Evolutionary conservation across 64 coral and sea anemone genomes (phyloP), one percentile per base, ranked within the genome.

Genomic region (Stichodactyla mertensii): DNA sequence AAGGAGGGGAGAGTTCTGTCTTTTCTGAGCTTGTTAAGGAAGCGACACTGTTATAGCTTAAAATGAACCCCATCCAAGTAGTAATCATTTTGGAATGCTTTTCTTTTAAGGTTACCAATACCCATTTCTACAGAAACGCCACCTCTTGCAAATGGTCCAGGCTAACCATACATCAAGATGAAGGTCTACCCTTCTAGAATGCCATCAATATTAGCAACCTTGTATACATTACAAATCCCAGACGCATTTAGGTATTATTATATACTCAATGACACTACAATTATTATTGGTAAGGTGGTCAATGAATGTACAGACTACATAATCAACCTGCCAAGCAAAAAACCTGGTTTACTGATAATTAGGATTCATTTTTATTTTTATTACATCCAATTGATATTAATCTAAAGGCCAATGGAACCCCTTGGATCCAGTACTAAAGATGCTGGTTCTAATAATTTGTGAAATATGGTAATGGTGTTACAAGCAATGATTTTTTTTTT

Each of bases 121-220:
- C 16, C 77, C 10, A 51, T 0, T 51, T 26, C 36, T 52, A 54
- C 78, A 81, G 78, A 81, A 52, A 81, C 52, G 53, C 78, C 78
- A 16, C 78, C 78, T n/a, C 78, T 81, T 81, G 78, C 78, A 52
- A 81, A 81, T 53, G 78, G 78, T 0, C 78, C 78, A 28, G 78
- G 78, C 8, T 81, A 81, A 55, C 52, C 16, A 81, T 54, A 13
- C 2, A 15, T 4, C 16, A 13, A n/a, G 16, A 18, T 16, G 51
- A 79, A 51, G 51, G 7, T 16, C 77, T 52, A 79, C 15, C 77
- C 77, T 20, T 18, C 53, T 2, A 52, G n/a, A 74, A 58, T 23
- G 11, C 27, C 69, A 74, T 12, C 23, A 74, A n/a, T 18, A 64
- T 19, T 19, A 71, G 8, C 24, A 74, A 74, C 69, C 69, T 74